phyloP scores from a whole-genome alignment of 2,888 invertebrate genomes.

The Tipula helvola region DNA sequence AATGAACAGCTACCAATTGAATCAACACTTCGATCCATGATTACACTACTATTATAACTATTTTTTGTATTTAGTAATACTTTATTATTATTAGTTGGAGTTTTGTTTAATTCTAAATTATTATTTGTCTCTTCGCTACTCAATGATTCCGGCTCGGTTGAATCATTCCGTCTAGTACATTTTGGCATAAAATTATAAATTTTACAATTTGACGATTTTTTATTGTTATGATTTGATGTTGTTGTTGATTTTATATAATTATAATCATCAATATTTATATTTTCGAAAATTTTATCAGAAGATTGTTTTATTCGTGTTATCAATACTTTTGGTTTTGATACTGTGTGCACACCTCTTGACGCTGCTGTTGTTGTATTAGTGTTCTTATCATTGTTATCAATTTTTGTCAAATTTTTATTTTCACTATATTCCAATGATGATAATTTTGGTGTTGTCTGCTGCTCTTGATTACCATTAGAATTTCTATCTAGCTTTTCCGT shows the following conservation, averaged over 20 bases:
- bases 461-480: background rate
- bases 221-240: background rate
- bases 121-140: background rate
- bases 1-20: conserved; percentile 79
- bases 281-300: conserved; percentile 6
- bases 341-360: background rate
- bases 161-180: background rate
- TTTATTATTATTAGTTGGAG: background rate
- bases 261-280: background rate
- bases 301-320: conserved; percentile 6
- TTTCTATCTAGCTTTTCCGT: background rate
- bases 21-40: conserved; percentile 67
- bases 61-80: background rate
- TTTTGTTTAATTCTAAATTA: conserved; percentile 4
- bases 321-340: conserved; percentile 6
- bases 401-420: conserved; percentile 8
- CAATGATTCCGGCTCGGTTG: conserved; percentile 8
- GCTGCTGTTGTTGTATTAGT: background rate
- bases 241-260: background rate
- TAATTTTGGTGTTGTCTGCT: background rate
- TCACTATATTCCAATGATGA: background rate
- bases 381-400: background rate
- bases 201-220: background rate
- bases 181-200: conserved; percentile 10
- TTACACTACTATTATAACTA: conserved; percentile 26